Evolutionary conservation across 2,888 invertebrate species (phyloP), one percentile per base, ranked within the genome.

Genomic region (Gymnoscelis rufifasciata): DNA sequence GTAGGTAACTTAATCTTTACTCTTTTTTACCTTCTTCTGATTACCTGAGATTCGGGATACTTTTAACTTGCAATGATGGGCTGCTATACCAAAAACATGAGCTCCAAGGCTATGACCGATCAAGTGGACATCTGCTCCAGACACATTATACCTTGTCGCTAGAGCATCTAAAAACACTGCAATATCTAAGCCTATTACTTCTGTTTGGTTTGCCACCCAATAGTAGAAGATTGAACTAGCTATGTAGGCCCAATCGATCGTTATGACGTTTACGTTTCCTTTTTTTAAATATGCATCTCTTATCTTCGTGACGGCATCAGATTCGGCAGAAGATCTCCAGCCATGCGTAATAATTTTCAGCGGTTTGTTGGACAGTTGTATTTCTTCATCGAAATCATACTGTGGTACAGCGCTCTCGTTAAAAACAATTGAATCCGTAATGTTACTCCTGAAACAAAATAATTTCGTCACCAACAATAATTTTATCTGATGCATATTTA

Each of bases 311-410:
- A 83, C 79, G 5, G 74, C 68, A 29, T 70, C 58, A 35, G 65
- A 65, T 27, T 74, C 68, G 1, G 75, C 82, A 19, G 77, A 74
- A 0, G 89, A 89, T 61, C 71, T 71, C 89, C 89, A 90, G 5
- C 82, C 82, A 49, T 90, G 90, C 1, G 89, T 88, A n/a, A 90
- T 65, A 28, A 89, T 67, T 69, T 89, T 90, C 1, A 86, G 70
- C 5, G 78, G 66, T 41, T 40, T 44, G 4, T 51, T 51, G 6
- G 57, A 46, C n/a, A 68, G 57, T 7, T 60, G 52, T 5, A 57
- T 15, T 2, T 43, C 38, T 19, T 47, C 27, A 5, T 13, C 23
- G 14, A 58, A 38, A 3, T 51, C 28, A 15, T 60, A 31, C 2
- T 53, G 13, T 8, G 68, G 59, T 41, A 41, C 47, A 26, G 59